These are phyloP conservation scores for Peromyscus attwateri DNA, from an alignment of 2,797 vertebrate genomes.

Conservation along the genomic window DNA sequence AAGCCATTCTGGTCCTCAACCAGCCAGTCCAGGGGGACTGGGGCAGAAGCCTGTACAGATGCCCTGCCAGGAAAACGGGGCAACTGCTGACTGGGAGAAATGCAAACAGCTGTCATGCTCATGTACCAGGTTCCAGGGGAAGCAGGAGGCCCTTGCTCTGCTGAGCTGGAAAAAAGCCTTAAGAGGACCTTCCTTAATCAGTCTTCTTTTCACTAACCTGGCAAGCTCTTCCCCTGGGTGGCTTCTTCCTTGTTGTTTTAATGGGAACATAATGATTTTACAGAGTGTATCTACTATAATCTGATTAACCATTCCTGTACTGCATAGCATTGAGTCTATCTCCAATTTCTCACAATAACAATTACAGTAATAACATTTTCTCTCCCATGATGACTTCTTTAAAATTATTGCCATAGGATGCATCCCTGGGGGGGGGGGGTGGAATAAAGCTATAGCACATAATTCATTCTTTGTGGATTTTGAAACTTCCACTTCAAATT, in stretches of 20 bases:
- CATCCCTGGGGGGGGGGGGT: not conserved
- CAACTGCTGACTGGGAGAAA: not conserved
- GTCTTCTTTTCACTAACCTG: conserved; percentile 46
- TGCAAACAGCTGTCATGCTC: not conserved
- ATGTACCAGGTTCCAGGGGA: not conserved
- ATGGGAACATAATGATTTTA: conserved; percentile 56
- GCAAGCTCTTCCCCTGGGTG: not conserved
- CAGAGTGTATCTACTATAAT: conserved; percentile 3
- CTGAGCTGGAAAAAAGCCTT: not conserved
- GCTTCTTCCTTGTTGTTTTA: conserved; percentile 64
- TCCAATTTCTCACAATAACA: conserved; percentile 67
- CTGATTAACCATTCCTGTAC: conserved; percentile 65
- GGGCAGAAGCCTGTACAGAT: not conserved
- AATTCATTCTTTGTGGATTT: conserved; percentile 17
- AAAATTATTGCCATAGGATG: conserved; percentile 60
- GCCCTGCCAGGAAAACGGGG: not conserved
- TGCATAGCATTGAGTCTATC: conserved; percentile 23
- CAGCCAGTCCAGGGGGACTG: not conserved
- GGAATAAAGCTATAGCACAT: not conserved
- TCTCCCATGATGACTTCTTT: conserved; percentile 14
- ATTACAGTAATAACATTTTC: conserved; percentile 56
- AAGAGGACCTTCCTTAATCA: not conserved
- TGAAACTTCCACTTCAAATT: conserved; percentile 57
- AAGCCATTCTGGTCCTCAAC: not conserved
- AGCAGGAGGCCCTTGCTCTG: not conserved